Evolutionary conservation across 2,113 vertebrate genomes (phyloP).

Genomic region (Alces alces): DNA sequence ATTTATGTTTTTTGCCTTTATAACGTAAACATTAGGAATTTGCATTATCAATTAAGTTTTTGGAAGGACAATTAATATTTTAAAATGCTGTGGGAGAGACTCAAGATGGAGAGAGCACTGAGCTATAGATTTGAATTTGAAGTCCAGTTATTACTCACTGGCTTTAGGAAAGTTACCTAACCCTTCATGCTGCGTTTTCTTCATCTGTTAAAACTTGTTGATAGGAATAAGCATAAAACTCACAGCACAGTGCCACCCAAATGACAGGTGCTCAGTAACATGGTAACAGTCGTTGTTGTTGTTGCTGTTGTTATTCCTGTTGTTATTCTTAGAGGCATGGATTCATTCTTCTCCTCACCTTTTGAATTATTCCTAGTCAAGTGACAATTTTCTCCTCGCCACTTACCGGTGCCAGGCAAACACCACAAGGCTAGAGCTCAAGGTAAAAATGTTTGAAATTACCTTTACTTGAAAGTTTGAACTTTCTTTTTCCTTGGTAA

Average conservation of each 20-base stretch:
- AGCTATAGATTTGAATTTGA: neutral
- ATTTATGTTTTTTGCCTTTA: neutral
- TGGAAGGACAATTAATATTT: neutral
- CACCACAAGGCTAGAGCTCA: conserved; percentile 95
- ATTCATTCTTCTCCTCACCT: conserved; percentile 45
- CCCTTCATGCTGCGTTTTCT: neutral
- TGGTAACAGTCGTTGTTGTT: neutral
- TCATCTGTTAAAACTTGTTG: neutral
- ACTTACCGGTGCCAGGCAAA: conserved; percentile 98
- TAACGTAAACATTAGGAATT: neutral
- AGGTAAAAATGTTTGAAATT: conserved; percentile 81
- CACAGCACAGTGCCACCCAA: neutral
- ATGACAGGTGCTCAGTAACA: neutral
- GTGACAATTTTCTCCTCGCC: conserved; percentile 95
- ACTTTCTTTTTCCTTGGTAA: neutral
- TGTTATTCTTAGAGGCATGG: neutral
- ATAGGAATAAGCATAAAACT: neutral
- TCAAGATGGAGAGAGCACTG: neutral
- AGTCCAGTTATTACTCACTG: neutral
- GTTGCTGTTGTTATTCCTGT: neutral
- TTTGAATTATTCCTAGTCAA: conserved; percentile 81
- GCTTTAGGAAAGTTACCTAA: neutral
- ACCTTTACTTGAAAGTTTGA: neutral
- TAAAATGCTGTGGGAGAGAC: neutral
- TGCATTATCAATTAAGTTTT: neutral